phyloP scores from a whole-genome alignment of 1,140 invertebrate species.

The Limonius californicus region DNA sequence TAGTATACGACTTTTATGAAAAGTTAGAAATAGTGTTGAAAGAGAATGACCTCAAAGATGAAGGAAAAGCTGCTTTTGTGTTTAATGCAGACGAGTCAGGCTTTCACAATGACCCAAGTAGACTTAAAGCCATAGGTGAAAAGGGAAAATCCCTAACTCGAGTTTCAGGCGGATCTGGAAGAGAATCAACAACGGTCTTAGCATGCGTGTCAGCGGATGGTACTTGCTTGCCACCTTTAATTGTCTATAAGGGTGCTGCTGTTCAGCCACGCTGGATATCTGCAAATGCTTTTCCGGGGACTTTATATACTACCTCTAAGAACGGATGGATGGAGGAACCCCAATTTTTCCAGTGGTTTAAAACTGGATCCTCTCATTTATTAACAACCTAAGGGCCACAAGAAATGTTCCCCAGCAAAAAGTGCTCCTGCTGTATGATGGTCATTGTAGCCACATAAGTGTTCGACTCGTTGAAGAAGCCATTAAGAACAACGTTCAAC shows the following conservation, averaged over 20 bases:
- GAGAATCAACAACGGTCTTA: slow-evolving; percentile 33
- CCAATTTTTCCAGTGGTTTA: too few relatives aligned
- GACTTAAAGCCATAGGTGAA: slow-evolving; percentile 22
- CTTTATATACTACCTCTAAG: too few relatives aligned
- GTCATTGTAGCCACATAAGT: too few relatives aligned
- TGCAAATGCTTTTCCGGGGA: slow-evolving; percentile 30
- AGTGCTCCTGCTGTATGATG: too few relatives aligned
- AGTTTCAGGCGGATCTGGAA: slow-evolving; percentile 32
- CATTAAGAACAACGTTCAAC: too few relatives aligned
- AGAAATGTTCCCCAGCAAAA: too few relatives aligned
- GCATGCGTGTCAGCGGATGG: slow-evolving; percentile 35
- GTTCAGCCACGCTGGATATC: slow-evolving; percentile 35
- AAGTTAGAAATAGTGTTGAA: neutral
- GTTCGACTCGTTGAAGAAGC: too few relatives aligned
- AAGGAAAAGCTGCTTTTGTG: neutral
- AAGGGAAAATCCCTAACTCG: slow-evolving; percentile 31
- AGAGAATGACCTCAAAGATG: neutral
- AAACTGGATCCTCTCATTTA: too few relatives aligned
- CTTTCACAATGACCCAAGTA: neutral
- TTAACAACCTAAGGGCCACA: too few relatives aligned
- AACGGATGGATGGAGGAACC: too few relatives aligned
- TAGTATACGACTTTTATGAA: neutral
- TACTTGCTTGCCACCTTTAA: slow-evolving; percentile 32
- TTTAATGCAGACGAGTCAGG: slow-evolving; percentile 7
- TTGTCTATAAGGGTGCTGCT: slow-evolving; percentile 34